These are phyloP conservation scores for Aleiodes alternator DNA, from an alignment of 2,888 invertebrate species.

Conservation along the genomic window DNA sequence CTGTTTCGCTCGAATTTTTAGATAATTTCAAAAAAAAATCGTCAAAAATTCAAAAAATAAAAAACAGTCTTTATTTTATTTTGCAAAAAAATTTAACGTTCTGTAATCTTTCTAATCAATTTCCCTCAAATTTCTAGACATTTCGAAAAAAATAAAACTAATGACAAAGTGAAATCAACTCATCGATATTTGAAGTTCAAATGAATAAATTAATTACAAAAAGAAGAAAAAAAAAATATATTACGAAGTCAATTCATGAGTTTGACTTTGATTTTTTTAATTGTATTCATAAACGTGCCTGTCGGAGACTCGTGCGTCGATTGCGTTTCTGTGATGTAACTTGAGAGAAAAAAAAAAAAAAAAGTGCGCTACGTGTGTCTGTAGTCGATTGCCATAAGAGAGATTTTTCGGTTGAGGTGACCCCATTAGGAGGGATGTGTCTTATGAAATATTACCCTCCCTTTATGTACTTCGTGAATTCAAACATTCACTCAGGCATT, in stretches of 20 bases:
- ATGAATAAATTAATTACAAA: not conserved
- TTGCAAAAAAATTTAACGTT: no score
- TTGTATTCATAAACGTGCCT: constrained; percentile 36
- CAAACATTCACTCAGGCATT: constrained; percentile 58
- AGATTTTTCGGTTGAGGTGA: constrained; percentile 49
- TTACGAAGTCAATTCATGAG: constrained; percentile 28
- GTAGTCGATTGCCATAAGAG: constrained; percentile 45
- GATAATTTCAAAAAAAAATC: no score
- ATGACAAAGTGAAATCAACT: no score
- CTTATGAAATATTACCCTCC: constrained; percentile 50
- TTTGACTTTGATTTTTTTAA: constrained; percentile 24
- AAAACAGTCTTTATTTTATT: no score
- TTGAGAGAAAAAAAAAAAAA: constrained; percentile 1
- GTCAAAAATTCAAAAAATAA: no score
- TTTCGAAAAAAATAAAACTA: no score
- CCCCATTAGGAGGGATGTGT: constrained; percentile 48
- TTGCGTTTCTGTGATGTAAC: constrained; percentile 41
- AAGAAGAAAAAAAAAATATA: not conserved
- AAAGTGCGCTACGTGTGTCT: constrained; percentile 14
- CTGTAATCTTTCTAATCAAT: no score
- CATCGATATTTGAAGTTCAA: no score
- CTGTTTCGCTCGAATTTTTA: no score
- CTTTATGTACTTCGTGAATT: not conserved
- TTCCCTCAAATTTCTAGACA: no score
- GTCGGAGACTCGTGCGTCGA: constrained; percentile 22